Evolutionary conservation across 2,113 vertebrate genomes (phyloP).

Genomic region (Poeciliopsis prolifica): DNA sequence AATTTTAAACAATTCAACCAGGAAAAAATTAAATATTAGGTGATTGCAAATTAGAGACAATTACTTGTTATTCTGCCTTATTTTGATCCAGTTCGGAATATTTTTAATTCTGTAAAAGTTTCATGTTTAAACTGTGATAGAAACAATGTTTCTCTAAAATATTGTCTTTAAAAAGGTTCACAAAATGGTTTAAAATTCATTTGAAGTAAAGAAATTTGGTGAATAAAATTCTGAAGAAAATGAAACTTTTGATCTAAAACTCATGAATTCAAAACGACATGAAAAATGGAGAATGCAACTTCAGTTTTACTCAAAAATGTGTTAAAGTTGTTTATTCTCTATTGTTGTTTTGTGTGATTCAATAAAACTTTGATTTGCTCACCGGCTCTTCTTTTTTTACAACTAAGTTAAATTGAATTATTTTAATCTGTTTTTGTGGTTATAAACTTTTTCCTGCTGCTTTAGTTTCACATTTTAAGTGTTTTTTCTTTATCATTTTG

Average conservation of each 20-base stretch:
- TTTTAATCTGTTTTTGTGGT: too few relatives aligned
- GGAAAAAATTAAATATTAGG: not conserved
- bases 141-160: too few relatives aligned
- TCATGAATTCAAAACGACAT: not conserved
- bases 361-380: constrained; percentile 49
- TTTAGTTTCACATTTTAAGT: too few relatives aligned
- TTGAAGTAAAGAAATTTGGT: too few relatives aligned
- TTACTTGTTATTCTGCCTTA: too few relatives aligned
- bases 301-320: not conserved
- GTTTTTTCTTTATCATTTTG: too few relatives aligned
- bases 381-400: constrained; percentile 9
- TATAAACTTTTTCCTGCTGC: too few relatives aligned
- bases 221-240: too few relatives aligned
- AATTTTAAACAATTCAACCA: not conserved
- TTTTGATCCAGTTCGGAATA: not conserved
- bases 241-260: too few relatives aligned
- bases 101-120: constrained; percentile 80
- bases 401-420: too few relatives aligned
- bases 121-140: constrained; percentile 68
- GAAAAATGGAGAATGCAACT: not conserved
- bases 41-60: not conserved
- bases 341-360: not conserved
- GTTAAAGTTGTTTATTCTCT: not conserved
- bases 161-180: too few relatives aligned
- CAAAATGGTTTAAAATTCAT: too few relatives aligned